A percentile compares a stretch with the other conserved stretches of the same genome.
phyloP scores from a whole-genome alignment of 2,797 vertebrate genomes.

The Sebastes hubbsi region DNA sequence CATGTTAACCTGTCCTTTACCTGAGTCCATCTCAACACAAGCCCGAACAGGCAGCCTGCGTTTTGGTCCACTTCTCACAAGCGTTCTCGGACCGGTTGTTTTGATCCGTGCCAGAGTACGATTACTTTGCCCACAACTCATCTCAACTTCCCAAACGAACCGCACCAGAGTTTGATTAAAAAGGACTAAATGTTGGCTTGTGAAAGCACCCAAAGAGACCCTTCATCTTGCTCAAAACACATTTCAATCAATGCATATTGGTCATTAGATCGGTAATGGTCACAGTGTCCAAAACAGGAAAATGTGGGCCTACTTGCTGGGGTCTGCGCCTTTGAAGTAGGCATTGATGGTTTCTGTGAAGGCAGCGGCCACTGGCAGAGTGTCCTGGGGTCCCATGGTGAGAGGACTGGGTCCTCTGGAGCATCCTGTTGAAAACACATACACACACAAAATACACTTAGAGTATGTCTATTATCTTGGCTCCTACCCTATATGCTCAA shows the following conservation, averaged over 20 bases:
- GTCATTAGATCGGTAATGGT: neutral
- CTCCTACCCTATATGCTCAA: neutral
- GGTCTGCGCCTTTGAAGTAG: slow-evolving; percentile 98
- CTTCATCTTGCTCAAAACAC: neutral
- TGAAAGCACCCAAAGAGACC: too few species aligned
- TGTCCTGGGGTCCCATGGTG: slow-evolving; percentile 98
- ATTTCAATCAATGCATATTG: neutral
- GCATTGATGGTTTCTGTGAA: slow-evolving; percentile 99
- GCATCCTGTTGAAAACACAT: slow-evolving; percentile 83
- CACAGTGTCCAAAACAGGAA: neutral
- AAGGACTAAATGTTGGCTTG: too few species aligned
- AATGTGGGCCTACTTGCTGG: slow-evolving; percentile 88
- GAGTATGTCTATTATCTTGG: neutral
- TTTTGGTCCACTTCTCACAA: too few species aligned
- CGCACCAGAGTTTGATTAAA: too few species aligned
- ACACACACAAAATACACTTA: neutral
- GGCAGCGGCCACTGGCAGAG: slow-evolving; percentile 96
- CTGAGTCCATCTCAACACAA: too few species aligned
- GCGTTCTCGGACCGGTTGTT: too few species aligned
- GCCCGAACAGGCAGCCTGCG: too few species aligned
- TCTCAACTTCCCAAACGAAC: too few species aligned
- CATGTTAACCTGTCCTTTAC: too few species aligned
- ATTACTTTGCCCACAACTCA: too few species aligned
- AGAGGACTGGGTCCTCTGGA: slow-evolving; percentile 96
- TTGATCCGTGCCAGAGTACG: too few species aligned